Evolutionary conservation across 2,888 invertebrate genomes (phyloP), one percentile per base, ranked within the genome.

Genomic region (Chrysopilus asiliformis): DNA sequence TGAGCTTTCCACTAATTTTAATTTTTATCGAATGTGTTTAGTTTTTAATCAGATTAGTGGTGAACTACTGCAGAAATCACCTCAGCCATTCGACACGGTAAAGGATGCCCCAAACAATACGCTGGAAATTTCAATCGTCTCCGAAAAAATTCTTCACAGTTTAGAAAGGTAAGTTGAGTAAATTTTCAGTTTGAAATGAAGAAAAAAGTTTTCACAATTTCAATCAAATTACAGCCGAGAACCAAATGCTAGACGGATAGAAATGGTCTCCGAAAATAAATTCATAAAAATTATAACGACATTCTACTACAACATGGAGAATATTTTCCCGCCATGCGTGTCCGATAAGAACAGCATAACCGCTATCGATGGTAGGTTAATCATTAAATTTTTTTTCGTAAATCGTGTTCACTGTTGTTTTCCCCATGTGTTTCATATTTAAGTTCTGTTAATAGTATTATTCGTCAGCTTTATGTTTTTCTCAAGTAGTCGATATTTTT

Each of bases 281-380:
- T 57, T 56, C 14, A 54, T 53, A 9, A 46, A 54, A 33, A 41
- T 56, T 4, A 48, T 51, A 32, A 55, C 53, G 4, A 57, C 53
- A 3, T 60, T 57, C 42, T 59, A 55, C 22, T 62, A 51, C 14
- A 56, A 50, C 36, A 46, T 55, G 39, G 58, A 61, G 19, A 58
- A 59, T 38, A 52, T 63, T 35, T 60, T 54, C 35, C 63, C 63
- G 3, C 49, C 57, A 1, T 49, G 52, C 10, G 22, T 22, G 7
- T 22, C 10, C 10, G 22, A 22, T n/a, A n/a, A n/a, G n/a, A n/a
- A n/a, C n/a, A n/a, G n/a, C n/a, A n/a, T n/a, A n/a, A n/a, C n/a
- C n/a, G n/a, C n/a, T n/a, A n/a, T n/a, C n/a, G n/a, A n/a, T n/a
- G n/a, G n/a, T n/a, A n/a, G n/a, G n/a, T n/a, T n/a, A n/a, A n/a